Conservation (phyloP, 2,797 vertebrate species). For the Poeciliopsis turneri region DNA sequence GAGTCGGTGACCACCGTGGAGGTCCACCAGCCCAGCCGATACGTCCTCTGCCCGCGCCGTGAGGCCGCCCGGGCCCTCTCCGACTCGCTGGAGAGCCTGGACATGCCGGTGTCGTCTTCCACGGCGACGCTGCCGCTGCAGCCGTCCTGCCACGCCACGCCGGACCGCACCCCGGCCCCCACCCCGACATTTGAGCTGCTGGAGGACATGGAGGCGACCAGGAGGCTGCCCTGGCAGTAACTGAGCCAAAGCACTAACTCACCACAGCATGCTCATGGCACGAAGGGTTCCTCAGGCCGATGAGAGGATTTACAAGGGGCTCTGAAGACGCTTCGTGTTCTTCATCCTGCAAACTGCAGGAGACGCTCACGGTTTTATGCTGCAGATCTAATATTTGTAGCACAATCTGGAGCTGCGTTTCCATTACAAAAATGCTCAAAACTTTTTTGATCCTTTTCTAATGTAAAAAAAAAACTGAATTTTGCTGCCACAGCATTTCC, state of each 20-base stretch:
- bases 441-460: background rate
- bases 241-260: conserved; percentile 9
- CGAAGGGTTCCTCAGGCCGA: conserved; percentile 27
- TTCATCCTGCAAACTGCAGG: background rate
- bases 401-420: background rate
- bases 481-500: too few relatives aligned
- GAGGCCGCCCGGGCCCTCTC: conserved; percentile 77
- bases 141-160: conserved; percentile 66
- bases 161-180: conserved; percentile 48
- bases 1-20: conserved; percentile 83
- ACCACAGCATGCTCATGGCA: conserved; percentile 19
- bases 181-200: conserved; percentile 57
- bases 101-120: conserved; percentile 71
- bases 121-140: conserved; percentile 72
- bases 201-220: conserved; percentile 62
- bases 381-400: background rate
- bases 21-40: conserved; percentile 85
- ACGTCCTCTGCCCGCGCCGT: conserved; percentile 89
- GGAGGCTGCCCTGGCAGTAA: conserved; percentile 77
- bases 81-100: conserved; percentile 81
- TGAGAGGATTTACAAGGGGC: conserved; percentile 30
- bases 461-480: conserved; percentile 21
- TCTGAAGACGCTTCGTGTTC: conserved; percentile 5
- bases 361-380: background rate
- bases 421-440: background rate